Conservation (phyloP, 2,797 vertebrate genomes). For the Danio albolineatus region DNA sequence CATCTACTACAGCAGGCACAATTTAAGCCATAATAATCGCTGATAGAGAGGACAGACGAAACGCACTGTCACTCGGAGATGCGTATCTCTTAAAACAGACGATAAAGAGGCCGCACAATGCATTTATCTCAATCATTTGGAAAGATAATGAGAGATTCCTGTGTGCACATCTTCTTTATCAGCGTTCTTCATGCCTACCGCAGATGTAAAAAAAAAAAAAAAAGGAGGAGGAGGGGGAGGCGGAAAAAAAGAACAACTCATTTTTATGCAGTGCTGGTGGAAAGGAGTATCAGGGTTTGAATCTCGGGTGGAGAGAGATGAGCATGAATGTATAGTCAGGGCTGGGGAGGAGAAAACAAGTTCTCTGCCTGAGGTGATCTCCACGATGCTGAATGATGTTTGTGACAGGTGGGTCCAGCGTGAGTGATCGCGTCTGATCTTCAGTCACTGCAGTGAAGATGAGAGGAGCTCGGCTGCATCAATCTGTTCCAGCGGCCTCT, state of each 20-base stretch:
- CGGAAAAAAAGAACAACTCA: slow-evolving; percentile 8
- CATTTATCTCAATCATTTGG: slow-evolving; percentile 48
- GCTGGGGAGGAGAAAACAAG: slow-evolving; percentile 45
- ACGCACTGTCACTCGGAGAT: slow-evolving; percentile 53
- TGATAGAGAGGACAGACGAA: slow-evolving; percentile 56
- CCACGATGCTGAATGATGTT: slow-evolving; percentile 48
- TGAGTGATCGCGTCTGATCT: slow-evolving; percentile 57
- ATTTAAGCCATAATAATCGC: slow-evolving; percentile 48
- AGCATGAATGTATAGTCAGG: slow-evolving; percentile 21
- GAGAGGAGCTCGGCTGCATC: slow-evolving; percentile 39
- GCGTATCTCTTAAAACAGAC: slow-evolving; percentile 42
- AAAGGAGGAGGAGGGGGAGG: background rate
- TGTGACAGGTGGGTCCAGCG: slow-evolving; percentile 51
- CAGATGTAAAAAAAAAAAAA: slow-evolving; percentile 36
- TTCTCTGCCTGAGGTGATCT: slow-evolving; percentile 47
- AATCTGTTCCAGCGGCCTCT: slow-evolving; percentile 39
- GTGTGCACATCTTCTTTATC: slow-evolving; percentile 31
- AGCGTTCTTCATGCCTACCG: slow-evolving; percentile 44
- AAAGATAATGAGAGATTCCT: slow-evolving; percentile 50
- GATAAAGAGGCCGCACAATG: slow-evolving; percentile 57
- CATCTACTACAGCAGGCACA: slow-evolving; percentile 8
- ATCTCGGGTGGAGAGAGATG: slow-evolving; percentile 23
- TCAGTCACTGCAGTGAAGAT: slow-evolving; percentile 51
- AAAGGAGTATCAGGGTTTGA: slow-evolving; percentile 28
- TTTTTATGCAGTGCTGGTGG: slow-evolving; percentile 35